Evolutionary conservation across 1,140 invertebrate species (phyloP).

Genomic region (Plodia interpunctella): DNA sequence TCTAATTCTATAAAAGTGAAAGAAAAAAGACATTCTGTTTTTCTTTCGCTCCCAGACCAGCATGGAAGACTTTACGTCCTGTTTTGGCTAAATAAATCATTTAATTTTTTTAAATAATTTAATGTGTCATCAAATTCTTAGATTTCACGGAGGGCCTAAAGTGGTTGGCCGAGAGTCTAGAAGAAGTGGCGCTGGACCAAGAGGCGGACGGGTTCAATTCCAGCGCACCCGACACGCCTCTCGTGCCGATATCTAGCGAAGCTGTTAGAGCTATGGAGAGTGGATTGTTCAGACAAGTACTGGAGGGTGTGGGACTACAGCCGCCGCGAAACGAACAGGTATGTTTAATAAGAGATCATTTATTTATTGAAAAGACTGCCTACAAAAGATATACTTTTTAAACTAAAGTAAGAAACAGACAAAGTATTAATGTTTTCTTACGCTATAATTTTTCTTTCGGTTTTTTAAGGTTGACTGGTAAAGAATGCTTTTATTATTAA

Average conservation of each 20-base stretch:
- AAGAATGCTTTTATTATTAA: no score
- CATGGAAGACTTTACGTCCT: no score
- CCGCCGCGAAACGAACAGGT: slow-evolving; percentile 78
- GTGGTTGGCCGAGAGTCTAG: slow-evolving; percentile 67
- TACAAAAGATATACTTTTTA: no score
- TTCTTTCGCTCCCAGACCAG: no score
- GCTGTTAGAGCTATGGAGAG: slow-evolving; percentile 79
- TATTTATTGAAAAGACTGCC: neutral
- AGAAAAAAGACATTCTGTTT: no score
- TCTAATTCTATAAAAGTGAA: no score
- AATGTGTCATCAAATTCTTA: slow-evolving; percentile 19
- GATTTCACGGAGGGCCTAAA: slow-evolving; percentile 53
- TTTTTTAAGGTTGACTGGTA: no score
- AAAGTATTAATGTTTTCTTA: no score
- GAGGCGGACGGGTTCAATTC: slow-evolving; percentile 68
- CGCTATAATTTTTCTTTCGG: no score
- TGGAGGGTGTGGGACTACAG: slow-evolving; percentile 78
- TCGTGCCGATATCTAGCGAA: slow-evolving; percentile 81
- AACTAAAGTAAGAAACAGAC: no score
- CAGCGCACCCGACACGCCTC: slow-evolving; percentile 77
- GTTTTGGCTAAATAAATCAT: no score
- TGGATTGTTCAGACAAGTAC: slow-evolving; percentile 76
- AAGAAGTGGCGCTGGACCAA: slow-evolving; percentile 70
- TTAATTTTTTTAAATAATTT: no score
- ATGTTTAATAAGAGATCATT: slow-evolving; percentile 9